Evolutionary conservation across 2,888 invertebrate genomes (phyloP).

Genomic region (Leptinotarsa juncta): DNA sequence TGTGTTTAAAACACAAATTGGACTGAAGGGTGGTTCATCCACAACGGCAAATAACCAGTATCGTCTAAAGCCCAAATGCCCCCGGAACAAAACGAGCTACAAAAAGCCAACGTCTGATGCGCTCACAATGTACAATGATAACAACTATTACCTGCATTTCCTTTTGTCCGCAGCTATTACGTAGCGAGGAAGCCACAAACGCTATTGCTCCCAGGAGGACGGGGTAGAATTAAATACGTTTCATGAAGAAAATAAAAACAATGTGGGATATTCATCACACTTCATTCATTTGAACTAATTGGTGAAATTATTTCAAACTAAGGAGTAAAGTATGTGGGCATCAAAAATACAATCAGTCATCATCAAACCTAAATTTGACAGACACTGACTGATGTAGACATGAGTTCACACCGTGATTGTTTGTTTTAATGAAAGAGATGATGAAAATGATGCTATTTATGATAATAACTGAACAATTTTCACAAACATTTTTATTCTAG

Average conservation of each 20-base stretch:
- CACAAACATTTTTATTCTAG: no score
- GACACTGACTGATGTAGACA: no score
- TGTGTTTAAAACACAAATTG: not conserved
- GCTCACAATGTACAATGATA: conserved; percentile 38
- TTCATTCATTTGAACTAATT: not conserved
- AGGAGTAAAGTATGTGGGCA: no score
- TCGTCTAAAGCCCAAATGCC: not conserved
- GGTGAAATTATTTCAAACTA: no score
- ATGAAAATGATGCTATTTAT: no score
- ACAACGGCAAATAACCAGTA: not conserved
- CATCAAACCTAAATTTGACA: no score
- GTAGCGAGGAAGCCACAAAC: not conserved
- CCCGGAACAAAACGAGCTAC: conserved; percentile 21
- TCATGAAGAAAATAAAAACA: not conserved
- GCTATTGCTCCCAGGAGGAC: conserved; percentile 5
- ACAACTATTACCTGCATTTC: conserved; percentile 39
- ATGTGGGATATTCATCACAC: conserved; percentile 33
- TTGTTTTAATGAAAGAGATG: no score
- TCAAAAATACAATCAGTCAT: no score
- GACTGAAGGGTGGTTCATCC: not conserved
- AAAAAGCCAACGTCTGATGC: conserved; percentile 29
- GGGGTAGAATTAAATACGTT: not conserved
- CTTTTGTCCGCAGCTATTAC: conserved; percentile 29
- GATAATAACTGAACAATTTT: no score
- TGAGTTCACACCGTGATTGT: no score